phyloP scores from a whole-genome alignment of 2,797 vertebrate genomes.

The Numenius phaeopus region DNA sequence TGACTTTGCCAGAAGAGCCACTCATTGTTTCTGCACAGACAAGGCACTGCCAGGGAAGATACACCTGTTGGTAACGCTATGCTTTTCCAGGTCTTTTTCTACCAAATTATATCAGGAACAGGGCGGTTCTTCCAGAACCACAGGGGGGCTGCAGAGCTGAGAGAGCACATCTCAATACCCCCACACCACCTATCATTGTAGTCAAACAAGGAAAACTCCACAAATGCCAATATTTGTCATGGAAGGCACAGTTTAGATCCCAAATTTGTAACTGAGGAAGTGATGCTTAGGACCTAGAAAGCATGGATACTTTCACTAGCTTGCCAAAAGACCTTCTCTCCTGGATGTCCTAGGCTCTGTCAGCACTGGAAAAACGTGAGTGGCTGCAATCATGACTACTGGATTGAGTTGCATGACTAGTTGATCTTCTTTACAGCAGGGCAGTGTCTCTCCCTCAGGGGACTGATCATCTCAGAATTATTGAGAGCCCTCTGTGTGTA shows the following conservation, averaged over 20 bases:
- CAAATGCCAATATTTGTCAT: background rate
- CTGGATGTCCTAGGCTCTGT: background rate
- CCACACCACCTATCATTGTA: fast-evolving
- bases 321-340: background rate
- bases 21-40: background rate
- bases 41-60: background rate
- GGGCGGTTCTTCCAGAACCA: background rate
- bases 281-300: background rate
- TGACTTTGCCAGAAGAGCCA: background rate
- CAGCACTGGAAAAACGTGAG: background rate
- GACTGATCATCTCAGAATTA: background rate
- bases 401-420: background rate
- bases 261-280: background rate
- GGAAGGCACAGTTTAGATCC: background rate
- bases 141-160: background rate
- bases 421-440: background rate
- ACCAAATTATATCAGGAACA: background rate
- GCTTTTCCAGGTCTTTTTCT: background rate
- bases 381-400: background rate
- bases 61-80: background rate
- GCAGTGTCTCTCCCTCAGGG: background rate
- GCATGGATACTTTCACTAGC: background rate
- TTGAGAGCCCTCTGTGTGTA: background rate
- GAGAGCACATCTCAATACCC: background rate
- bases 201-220: background rate